A percentile compares a stretch with the other conserved stretches of the same genome.
phyloP scores from a whole-genome alignment of 2,888 invertebrate genomes.

The Julus scanicus region DNA sequence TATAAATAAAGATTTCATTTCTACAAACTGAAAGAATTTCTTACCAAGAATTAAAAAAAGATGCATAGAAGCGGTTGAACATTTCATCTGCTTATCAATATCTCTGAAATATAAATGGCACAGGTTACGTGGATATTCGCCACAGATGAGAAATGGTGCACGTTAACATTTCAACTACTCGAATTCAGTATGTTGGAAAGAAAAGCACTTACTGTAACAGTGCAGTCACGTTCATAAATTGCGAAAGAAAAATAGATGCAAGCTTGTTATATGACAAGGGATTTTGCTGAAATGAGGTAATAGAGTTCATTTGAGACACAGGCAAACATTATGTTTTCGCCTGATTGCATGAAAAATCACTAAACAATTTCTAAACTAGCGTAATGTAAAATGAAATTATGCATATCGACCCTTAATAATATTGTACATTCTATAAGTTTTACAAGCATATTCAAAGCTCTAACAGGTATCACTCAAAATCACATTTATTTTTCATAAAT shows the following conservation, averaged over 20 bases:
- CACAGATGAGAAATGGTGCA: no score
- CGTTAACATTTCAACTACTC: not conserved
- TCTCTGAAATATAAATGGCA: not conserved
- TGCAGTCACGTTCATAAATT: not conserved
- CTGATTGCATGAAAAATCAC: not conserved
- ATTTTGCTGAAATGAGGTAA: no score
- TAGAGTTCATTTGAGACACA: not conserved
- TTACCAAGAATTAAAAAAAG: conserved; percentile 11
- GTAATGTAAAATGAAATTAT: not conserved
- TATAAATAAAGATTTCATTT: not conserved
- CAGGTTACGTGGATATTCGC: no score
- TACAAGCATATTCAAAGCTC: no score
- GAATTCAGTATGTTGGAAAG: not conserved
- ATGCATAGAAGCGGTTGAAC: not conserved
- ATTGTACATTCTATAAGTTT: no score
- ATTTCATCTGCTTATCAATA: not conserved
- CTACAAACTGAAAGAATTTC: not conserved
- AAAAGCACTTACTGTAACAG: not conserved
- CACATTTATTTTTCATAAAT: no score
- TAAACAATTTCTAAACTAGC: not conserved
- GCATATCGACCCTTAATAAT: no score
- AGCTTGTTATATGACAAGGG: not conserved
- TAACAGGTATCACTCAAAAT: no score
- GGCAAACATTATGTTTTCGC: not conserved
- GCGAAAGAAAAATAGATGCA: not conserved